phyloP scores from a whole-genome alignment of 2,797 vertebrate genomes.

The Sebastiscus tertius region DNA sequence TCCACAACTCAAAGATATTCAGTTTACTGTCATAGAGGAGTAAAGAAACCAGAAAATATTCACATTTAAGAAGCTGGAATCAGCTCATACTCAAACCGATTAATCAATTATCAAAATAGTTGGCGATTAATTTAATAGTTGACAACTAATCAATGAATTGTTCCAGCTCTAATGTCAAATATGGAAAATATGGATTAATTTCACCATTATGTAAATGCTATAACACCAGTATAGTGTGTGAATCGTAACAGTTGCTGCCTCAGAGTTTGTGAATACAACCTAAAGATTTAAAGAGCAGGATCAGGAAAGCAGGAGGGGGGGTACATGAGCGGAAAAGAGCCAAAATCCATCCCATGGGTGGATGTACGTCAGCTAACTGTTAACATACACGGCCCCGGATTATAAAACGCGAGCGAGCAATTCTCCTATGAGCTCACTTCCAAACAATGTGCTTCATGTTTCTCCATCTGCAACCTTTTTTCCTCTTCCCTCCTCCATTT shows the following conservation, averaged over 20 bases:
- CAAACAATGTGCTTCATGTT: slow-evolving; percentile 86
- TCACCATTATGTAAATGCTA: not conserved
- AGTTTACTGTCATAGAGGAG: too few species aligned
- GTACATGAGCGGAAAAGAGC: slow-evolving; percentile 42
- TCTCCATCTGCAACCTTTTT: slow-evolving; percentile 84
- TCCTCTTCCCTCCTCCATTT: slow-evolving; percentile 60
- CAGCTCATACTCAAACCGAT: too few species aligned
- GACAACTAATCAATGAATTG: too few species aligned
- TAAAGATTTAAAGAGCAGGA: slow-evolving; percentile 48
- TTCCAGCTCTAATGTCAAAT: not conserved
- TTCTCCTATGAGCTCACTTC: slow-evolving; percentile 85
- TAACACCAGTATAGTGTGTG: not conserved
- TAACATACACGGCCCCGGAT: slow-evolving; percentile 78
- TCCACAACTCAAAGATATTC: too few species aligned
- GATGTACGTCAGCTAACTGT: slow-evolving; percentile 81
- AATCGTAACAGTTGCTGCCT: not conserved
- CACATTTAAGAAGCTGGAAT: too few species aligned
- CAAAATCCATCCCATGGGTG: slow-evolving; percentile 58
- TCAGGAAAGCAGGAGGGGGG: slow-evolving; percentile 35
- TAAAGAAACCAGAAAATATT: too few species aligned
- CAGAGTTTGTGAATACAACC: slow-evolving; percentile 10
- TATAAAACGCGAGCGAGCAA: slow-evolving; percentile 81
- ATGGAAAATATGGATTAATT: not conserved
- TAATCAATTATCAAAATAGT: too few species aligned
- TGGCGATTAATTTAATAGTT: too few species aligned